Evolutionary conservation across 2,797 vertebrate genomes (phyloP).

Genomic region (Rallus crepitans): DNA sequence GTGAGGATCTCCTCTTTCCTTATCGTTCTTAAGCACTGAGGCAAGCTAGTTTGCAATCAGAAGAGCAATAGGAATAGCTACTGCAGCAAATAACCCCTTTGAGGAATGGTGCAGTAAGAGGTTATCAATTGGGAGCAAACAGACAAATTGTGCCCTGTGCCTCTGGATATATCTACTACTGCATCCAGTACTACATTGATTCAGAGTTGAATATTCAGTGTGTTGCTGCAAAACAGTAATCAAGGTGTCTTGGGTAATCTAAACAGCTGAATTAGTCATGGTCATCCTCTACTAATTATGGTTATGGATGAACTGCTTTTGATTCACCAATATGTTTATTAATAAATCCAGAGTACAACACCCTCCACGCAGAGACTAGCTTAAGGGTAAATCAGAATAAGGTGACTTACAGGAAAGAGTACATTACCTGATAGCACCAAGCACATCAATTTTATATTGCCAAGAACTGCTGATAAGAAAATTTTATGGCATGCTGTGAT

Average conservation of each 20-base stretch:
- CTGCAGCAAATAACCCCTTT: not conserved
- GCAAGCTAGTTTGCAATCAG: not conserved
- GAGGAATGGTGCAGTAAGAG: slow-evolving; percentile 19
- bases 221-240: not conserved
- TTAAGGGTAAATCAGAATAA: not conserved
- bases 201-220: slow-evolving; percentile 6
- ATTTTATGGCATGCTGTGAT: not conserved
- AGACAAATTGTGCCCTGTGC: not conserved
- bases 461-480: slow-evolving; percentile 4
- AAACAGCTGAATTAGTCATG: slow-evolving; percentile 42
- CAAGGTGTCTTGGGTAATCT: not conserved
- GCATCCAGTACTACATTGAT: not conserved
- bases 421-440: not conserved
- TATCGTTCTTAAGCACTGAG: not conserved
- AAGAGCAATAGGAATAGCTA: slow-evolving; percentile 1
- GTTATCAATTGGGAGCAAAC: slow-evolving; percentile 18
- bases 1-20: not conserved
- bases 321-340: not conserved
- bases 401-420: not conserved
- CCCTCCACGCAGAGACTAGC: not conserved
- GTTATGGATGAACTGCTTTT: slow-evolving; percentile 16
- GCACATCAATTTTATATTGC: not conserved
- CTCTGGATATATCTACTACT: not conserved
- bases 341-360: not conserved
- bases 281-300: not conserved